Conservation (phyloP, 2,888 invertebrate genomes). For the Dione vanillae region DNA sequence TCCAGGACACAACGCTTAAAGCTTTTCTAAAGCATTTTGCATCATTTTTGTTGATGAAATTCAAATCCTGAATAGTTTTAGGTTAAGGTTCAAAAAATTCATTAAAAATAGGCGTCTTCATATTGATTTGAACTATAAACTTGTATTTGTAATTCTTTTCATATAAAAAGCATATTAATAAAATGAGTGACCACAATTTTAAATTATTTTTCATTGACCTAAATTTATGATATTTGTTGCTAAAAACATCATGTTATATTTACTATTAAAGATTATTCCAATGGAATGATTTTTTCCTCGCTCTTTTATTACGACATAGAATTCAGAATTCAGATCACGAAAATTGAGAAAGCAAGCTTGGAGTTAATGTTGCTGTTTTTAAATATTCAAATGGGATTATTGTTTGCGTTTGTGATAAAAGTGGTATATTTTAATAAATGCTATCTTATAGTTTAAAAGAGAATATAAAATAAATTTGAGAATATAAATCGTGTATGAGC, state of each 20-base stretch:
- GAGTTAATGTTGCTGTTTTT: constrained; percentile 75
- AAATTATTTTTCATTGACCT: background rate
- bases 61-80: too few species aligned
- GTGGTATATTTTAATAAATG: constrained; percentile 60
- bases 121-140: too few species aligned
- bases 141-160: too few species aligned
- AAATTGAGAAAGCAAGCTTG: constrained; percentile 64
- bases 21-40: too few species aligned
- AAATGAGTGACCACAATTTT: too few species aligned
- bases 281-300: constrained; percentile 75
- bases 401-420: constrained; percentile 65
- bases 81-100: too few species aligned
- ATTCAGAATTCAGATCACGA: constrained; percentile 77
- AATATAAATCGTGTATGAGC: too few species aligned
- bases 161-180: too few species aligned
- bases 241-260: constrained; percentile 58
- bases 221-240: too few species aligned
- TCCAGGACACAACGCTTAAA: too few species aligned
- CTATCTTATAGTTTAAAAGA: constrained; percentile 37
- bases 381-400: constrained; percentile 80
- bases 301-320: constrained; percentile 69
- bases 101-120: too few species aligned
- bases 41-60: too few species aligned
- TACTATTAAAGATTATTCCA: constrained; percentile 79
- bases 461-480: constrained; percentile 28